phyloP scores from a whole-genome alignment of 2,888 invertebrate genomes.

The Rhogogaster chlorosoma region DNA sequence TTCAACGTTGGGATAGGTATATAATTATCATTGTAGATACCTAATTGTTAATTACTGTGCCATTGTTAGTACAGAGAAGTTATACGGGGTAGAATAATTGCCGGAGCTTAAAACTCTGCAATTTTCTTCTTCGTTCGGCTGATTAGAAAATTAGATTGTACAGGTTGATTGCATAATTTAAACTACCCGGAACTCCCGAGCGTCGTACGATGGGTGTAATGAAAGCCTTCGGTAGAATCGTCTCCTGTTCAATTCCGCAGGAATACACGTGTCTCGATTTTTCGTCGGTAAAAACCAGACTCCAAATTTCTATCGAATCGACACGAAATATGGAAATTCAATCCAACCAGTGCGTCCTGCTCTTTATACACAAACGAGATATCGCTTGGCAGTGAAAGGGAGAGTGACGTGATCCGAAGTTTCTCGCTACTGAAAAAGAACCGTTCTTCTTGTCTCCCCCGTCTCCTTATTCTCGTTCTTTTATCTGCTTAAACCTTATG shows the following conservation, averaged over 20 bases:
- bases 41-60: conserved; percentile 76
- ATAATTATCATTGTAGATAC: conserved; percentile 71
- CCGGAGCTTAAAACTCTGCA: conserved; percentile 44
- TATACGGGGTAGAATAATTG: conserved; percentile 29
- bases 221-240: no score
- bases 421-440: neutral
- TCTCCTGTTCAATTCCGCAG: no score
- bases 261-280: no score
- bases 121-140: conserved; percentile 35
- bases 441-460: neutral
- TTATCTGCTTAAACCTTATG: neutral
- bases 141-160: conserved; percentile 46
- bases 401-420: neutral
- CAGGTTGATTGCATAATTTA: conserved; percentile 37
- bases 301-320: no score
- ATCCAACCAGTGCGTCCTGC: neutral
- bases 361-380: neutral
- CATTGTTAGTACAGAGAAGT: conserved; percentile 66
- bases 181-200: neutral
- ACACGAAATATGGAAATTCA: neutral
- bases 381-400: neutral
- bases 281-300: no score
- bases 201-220: no score
- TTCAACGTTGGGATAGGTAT: conserved; percentile 60
- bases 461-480: neutral